Evolutionary conservation across 2,113 vertebrate species (phyloP).

Genomic region (Strigops habroptila): DNA sequence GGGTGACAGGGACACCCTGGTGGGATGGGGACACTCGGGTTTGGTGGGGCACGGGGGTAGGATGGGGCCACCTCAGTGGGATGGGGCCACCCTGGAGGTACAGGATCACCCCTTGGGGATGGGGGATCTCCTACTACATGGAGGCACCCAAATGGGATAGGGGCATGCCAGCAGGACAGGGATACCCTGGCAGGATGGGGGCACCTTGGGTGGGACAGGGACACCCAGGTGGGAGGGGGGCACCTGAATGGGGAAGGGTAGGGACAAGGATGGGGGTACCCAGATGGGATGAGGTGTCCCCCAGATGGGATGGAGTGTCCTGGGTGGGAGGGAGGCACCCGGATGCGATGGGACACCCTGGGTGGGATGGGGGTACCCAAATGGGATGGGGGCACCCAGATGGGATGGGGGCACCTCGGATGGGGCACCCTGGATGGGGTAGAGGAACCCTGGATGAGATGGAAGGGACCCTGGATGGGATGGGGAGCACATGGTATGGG

Average conservation of each 20-base stretch:
- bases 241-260: not conserved
- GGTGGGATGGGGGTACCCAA: no score
- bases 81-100: not conserved
- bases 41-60: not conserved
- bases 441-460: not conserved
- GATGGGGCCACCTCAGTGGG: not conserved
- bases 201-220: not conserved
- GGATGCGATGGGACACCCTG: no score
- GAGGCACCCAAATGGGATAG: not conserved
- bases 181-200: not conserved
- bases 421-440: not conserved
- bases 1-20: no score
- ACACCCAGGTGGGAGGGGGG: no score
- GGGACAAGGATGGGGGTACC: no score
- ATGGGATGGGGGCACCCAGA: not conserved
- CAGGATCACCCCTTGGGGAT: not conserved
- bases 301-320: not conserved
- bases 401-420: not conserved
- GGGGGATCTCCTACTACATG: not conserved
- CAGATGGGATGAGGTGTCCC: not conserved
- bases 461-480: not conserved
- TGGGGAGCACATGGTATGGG: not conserved
- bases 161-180: no score
- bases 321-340: not conserved
- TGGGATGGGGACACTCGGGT: not conserved